phyloP scores from a whole-genome alignment of 35 echinoderm and acorn worm genomes.

The Eucidaris tribuloides region DNA sequence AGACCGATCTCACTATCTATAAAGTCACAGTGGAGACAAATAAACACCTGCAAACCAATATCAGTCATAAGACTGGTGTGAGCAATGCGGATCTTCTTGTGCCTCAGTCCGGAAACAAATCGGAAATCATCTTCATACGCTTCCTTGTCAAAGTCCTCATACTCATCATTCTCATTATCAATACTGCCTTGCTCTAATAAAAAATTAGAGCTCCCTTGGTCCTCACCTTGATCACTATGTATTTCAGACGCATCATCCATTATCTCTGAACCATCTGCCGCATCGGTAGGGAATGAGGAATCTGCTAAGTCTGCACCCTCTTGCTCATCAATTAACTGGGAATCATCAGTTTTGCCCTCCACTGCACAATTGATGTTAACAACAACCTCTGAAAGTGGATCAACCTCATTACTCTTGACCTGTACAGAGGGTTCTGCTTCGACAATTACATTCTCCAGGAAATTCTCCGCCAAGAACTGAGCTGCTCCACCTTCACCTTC shows the following conservation, averaged over 20 bases:
- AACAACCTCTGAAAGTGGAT: not conserved
- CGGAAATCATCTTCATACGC: not conserved
- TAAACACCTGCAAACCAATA: constrained; percentile 8
- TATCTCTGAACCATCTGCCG: not conserved
- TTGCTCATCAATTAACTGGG: not conserved
- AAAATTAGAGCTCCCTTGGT: no score
- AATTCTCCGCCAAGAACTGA: not conserved
- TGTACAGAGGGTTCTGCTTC: not conserved
- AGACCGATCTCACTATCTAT: not conserved
- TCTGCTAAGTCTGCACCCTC: not conserved
- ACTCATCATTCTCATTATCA: not conserved
- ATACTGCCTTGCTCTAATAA: no score
- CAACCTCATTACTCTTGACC: no score
- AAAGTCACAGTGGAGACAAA: constrained; percentile 24
- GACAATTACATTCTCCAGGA: not conserved
- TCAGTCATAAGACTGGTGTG: not conserved
- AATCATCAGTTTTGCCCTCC: not conserved
- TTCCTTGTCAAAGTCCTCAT: not conserved
- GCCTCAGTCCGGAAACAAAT: constrained; percentile 2
- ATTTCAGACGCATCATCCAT: not conserved
- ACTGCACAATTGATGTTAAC: not conserved
- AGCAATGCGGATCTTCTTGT: not conserved
- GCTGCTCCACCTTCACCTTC: not conserved
- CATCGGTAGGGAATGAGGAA: not conserved
- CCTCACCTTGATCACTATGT: no score